phyloP scores from a whole-genome alignment of 2,888 invertebrate species.

The Phyllotreta striolata region DNA sequence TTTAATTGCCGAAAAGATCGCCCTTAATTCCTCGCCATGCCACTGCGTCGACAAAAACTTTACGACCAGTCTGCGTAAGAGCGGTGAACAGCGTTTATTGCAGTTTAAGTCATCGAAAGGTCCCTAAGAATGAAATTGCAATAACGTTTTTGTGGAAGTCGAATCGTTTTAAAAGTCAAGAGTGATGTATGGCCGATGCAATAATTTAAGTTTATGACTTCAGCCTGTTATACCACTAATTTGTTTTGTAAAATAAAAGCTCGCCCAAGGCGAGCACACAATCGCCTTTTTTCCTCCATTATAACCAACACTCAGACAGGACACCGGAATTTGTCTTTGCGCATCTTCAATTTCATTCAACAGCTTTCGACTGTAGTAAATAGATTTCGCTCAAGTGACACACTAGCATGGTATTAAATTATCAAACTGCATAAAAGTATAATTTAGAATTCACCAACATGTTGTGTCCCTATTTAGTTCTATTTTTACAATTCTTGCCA shows the following conservation, averaged over 20 bases:
- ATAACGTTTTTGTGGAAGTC: conserved; percentile 49
- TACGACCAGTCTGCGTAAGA: conserved; percentile 49
- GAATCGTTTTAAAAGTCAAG: conserved; percentile 53
- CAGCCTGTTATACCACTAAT: conserved; percentile 47
- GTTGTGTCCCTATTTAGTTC: too few relatives aligned
- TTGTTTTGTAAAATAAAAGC: conserved; percentile 48
- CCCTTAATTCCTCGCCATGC: conserved; percentile 16
- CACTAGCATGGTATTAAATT: too few relatives aligned
- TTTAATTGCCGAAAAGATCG: background rate
- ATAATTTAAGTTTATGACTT: conserved; percentile 52
- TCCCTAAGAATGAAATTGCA: conserved; percentile 50
- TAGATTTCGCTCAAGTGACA: background rate
- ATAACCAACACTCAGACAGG: conserved; percentile 21
- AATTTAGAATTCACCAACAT: too few relatives aligned
- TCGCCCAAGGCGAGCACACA: conserved; percentile 38
- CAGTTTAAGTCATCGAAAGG: conserved; percentile 50
- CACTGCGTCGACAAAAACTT: conserved; percentile 32
- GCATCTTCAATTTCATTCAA: conserved; percentile 1
- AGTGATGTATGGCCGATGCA: conserved; percentile 52
- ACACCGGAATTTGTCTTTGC: conserved; percentile 6
- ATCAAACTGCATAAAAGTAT: too few relatives aligned
- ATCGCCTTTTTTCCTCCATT: conserved; percentile 22
- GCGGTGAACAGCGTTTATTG: conserved; percentile 51
- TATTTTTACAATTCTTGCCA: too few relatives aligned
- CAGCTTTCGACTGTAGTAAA: background rate